Evolutionary conservation across 2,888 invertebrate genomes (phyloP).

Genomic region (Drosophila mettleri): DNA sequence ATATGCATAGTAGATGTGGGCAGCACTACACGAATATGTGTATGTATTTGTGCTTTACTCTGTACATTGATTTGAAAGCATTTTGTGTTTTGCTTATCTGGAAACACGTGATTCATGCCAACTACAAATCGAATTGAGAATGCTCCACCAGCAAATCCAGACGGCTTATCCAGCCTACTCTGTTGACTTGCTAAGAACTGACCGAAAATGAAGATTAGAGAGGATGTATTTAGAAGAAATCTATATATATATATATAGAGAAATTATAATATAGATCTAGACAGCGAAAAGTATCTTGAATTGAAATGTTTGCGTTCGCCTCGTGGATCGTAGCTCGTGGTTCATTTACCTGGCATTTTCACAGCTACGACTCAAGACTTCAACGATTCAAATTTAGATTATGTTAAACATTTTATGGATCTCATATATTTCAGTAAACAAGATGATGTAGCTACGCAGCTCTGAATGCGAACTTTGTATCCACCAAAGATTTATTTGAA

Average conservation of each 20-base stretch:
- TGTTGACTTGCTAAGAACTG: background rate
- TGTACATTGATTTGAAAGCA: slow-evolving; percentile 17
- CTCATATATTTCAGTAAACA: background rate
- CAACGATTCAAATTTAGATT: background rate
- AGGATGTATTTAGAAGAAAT: background rate
- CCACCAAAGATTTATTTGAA: background rate
- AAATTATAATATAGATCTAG: too few relatives aligned
- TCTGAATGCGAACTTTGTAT: background rate
- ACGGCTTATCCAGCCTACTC: slow-evolving; percentile 19
- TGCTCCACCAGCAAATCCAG: slow-evolving; percentile 10
- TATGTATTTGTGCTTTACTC: background rate
- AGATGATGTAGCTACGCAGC: too few relatives aligned
- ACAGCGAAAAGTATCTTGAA: too few relatives aligned
- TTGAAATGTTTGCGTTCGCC: background rate
- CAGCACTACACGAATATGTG: background rate
- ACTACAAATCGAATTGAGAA: background rate
- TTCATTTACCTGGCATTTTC: background rate
- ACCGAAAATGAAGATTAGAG: background rate
- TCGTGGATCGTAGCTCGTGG: background rate
- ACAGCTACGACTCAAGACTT: background rate
- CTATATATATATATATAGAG: background rate
- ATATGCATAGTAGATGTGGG: background rate
- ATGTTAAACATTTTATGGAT: background rate
- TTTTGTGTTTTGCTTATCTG: slow-evolving; percentile 18
- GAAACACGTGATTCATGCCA: slow-evolving; percentile 40